Base-by-base conservation (phyloP, 2,113 vertebrate species). In the Chloebia gouldiae region DNA sequence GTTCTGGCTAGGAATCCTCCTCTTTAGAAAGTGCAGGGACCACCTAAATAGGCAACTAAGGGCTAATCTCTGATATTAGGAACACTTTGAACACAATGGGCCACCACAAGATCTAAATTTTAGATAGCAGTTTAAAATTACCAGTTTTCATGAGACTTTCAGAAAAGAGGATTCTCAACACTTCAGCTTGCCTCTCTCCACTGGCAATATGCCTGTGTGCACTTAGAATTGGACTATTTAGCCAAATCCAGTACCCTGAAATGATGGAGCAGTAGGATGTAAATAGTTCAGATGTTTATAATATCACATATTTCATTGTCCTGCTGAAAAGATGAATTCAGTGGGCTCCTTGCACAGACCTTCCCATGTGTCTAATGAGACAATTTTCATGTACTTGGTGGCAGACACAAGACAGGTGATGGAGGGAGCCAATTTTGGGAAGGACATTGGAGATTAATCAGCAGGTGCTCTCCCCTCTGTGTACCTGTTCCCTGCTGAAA, bases 401-500 rank as follows among this genome's bases (percentile, higher is more conserved):
- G 81, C 90, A 95, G 75, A 77, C 94, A 78, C 47, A n/a, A 79
- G 66, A 39, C 47, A 92, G 53, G 81, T 91, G 78, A 68, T 85
- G 80, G 65, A 85, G 95, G 88, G 90, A 90, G 60, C 57, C 92
- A 79, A 12, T 75, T 73, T 89, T 77, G 66, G 60, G 53, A 92
- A 96, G 89, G 37, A 95, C 86, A 77, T 15, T 76, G 40, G 76
- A 94, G 45, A 95, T 93, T 68, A 96, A 92, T 76, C 86, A 94
- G 73, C 30, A 75, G 72, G 72, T 75, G 37, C 83, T 92, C 93
- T 71, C 44, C 16, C 23, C n/a, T 83, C 83, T 68, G 47, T 2
- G 72, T 88, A 54, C 7, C 20, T 5, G 53, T 71, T 59, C 44
- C 53, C n/a, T 86, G 73, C 88, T 86, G 87, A 93, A 90, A 86